These are phyloP conservation scores for Parascotia fuliginaria DNA, from an alignment of 2,888 invertebrate species.

Conservation along the genomic window DNA sequence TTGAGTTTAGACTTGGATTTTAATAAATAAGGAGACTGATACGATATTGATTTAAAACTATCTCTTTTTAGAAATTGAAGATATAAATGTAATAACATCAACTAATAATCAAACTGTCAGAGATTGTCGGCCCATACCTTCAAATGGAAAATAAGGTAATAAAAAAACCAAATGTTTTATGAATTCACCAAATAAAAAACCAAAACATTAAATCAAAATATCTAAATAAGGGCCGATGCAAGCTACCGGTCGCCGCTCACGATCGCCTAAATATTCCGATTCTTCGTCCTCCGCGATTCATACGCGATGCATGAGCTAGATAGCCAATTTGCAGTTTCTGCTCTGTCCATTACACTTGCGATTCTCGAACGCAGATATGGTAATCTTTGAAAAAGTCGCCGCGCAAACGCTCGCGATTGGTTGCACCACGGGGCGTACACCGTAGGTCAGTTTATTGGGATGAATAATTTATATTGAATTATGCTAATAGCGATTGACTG, in stretches of 20 bases:
- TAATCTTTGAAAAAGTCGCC: slow-evolving; percentile 69
- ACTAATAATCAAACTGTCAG: neutral
- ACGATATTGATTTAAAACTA: too few species aligned
- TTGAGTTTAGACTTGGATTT: too few species aligned
- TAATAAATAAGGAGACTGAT: too few species aligned
- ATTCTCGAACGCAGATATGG: slow-evolving; percentile 74
- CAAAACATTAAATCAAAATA: slow-evolving; percentile 42
- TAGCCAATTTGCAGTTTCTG: slow-evolving; percentile 72
- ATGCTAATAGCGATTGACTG: slow-evolving; percentile 54
- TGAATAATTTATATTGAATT: slow-evolving; percentile 64
- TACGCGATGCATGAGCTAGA: slow-evolving; percentile 74
- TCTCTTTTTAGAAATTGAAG: too few species aligned
- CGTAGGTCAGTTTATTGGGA: slow-evolving; percentile 57
- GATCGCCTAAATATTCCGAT: slow-evolving; percentile 70
- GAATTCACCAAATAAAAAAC: slow-evolving; percentile 24
- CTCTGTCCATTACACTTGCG: slow-evolving; percentile 50
- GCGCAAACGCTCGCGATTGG: slow-evolving; percentile 41
- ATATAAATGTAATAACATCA: too few species aligned
- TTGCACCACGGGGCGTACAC: slow-evolving; percentile 43
- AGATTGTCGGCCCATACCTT: neutral
- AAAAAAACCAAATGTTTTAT: slow-evolving; percentile 22
- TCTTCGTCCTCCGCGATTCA: slow-evolving; percentile 53
- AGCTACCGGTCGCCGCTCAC: slow-evolving; percentile 60
- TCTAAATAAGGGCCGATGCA: slow-evolving; percentile 67
- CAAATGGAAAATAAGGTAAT: slow-evolving; percentile 26